phyloP scores from a whole-genome alignment of 2,113 vertebrate genomes.

The Tapirus terrestris region DNA sequence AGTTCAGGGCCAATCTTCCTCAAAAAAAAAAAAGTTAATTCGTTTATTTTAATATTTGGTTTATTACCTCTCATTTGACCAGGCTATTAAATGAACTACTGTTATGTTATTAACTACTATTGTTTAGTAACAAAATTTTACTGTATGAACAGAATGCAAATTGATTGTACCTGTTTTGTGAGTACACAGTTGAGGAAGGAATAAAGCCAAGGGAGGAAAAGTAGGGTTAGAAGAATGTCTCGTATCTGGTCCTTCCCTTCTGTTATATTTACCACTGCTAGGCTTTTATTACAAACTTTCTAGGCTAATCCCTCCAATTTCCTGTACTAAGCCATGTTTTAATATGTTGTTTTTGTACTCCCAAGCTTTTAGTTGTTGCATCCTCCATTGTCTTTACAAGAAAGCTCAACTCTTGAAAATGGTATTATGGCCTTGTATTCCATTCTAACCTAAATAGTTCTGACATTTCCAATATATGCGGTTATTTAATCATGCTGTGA shows the following conservation, averaged over 20 bases:
- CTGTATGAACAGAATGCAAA: neutral
- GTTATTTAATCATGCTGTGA: neutral
- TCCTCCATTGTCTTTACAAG: neutral
- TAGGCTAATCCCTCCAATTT: neutral
- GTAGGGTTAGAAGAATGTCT: neutral
- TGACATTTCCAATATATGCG: neutral
- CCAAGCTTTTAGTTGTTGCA: neutral
- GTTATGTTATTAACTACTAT: neutral
- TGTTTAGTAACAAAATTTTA: conserved; percentile 32
- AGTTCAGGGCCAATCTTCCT: too few relatives aligned
- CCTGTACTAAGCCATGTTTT: neutral
- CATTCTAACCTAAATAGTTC: neutral
- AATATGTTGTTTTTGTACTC: neutral
- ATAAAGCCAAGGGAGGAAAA: neutral
- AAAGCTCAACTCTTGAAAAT: neutral
- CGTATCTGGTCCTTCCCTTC: neutral
- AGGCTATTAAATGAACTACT: neutral
- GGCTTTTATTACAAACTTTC: neutral
- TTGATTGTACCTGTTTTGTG: neutral
- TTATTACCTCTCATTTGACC: neutral
- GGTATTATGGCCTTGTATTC: neutral
- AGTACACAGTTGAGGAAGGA: conserved; percentile 4
- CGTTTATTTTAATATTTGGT: conserved; percentile 33
- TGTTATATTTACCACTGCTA: conserved; percentile 4
- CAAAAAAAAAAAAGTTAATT: neutral